Percentiles rank a stretch among this genome's conserved stretches.
phyloP scores from a whole-genome alignment of 2,888 invertebrate species.

The Oasisia sp. region DNA sequence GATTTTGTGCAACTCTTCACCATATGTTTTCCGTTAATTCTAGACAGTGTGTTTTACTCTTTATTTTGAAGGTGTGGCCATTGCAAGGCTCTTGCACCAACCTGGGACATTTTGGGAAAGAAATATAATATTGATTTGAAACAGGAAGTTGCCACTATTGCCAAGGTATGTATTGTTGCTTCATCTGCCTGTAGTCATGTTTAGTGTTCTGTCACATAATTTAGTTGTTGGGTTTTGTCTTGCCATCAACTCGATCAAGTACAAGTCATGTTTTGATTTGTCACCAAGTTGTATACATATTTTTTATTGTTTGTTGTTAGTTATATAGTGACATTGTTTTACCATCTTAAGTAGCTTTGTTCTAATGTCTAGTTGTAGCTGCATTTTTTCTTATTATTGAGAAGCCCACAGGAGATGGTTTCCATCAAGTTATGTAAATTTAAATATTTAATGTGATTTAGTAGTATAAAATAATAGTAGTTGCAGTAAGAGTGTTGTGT shows the following conservation, averaged over 20 bases:
- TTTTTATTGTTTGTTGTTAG: background rate
- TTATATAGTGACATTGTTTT: background rate
- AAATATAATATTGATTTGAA: background rate
- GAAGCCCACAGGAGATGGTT: no score
- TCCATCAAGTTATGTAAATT: no score
- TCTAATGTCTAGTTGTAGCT: background rate
- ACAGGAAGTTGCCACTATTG: slow-evolving; percentile 76
- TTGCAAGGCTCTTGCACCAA: slow-evolving; percentile 83
- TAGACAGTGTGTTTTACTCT: background rate
- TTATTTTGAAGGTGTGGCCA: slow-evolving; percentile 73
- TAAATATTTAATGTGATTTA: no score
- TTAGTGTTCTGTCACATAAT: background rate
- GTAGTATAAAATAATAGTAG: no score
- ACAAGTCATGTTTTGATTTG: no score
- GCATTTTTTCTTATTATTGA: no score
- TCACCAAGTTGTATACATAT: background rate
- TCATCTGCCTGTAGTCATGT: background rate
- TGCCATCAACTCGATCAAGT: background rate
- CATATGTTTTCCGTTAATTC: background rate
- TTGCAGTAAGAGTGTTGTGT: no score
- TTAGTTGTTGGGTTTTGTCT: background rate
- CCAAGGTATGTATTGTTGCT: slow-evolving; percentile 69
- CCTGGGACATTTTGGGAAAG: slow-evolving; percentile 71
- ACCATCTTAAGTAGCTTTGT: background rate
- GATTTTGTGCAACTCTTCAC: background rate